Conservation (phyloP, 2,888 invertebrate genomes). For the Nebria salina region DNA sequence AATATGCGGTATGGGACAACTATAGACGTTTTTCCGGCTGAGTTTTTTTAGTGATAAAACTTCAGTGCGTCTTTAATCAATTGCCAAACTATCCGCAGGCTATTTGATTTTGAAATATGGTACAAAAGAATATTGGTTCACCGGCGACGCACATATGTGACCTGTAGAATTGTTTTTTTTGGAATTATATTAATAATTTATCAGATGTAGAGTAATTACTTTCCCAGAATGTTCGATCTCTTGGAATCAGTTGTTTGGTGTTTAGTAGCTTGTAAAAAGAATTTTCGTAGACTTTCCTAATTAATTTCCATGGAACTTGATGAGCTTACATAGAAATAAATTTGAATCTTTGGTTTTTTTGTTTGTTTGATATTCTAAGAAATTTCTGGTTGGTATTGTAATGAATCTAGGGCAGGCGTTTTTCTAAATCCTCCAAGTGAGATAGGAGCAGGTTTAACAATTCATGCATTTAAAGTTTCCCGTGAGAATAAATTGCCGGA, state of each 20-base stretch:
- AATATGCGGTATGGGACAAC: slow-evolving; percentile 8
- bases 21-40: background rate
- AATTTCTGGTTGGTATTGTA: background rate
- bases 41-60: background rate
- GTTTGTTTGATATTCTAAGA: background rate
- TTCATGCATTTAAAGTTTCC: slow-evolving; percentile 13
- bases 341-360: no score
- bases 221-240: background rate
- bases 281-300: no score
- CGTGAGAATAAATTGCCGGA: slow-evolving; percentile 17
- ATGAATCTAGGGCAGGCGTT: background rate
- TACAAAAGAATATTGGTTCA: background rate
- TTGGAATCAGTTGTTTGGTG: background rate
- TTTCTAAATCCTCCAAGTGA: background rate
- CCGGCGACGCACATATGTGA: background rate
- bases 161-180: no score
- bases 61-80: background rate
- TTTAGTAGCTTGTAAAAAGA: background rate
- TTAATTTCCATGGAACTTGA: no score
- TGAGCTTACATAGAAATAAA: no score
- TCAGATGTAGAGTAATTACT: no score
- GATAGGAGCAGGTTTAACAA: slow-evolving; percentile 9
- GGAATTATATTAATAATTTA: no score
- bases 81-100: background rate
- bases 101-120: background rate